These are phyloP conservation scores for Pherbina coryleti DNA, from an alignment of 2,888 invertebrate species.

Conservation along the genomic window DNA sequence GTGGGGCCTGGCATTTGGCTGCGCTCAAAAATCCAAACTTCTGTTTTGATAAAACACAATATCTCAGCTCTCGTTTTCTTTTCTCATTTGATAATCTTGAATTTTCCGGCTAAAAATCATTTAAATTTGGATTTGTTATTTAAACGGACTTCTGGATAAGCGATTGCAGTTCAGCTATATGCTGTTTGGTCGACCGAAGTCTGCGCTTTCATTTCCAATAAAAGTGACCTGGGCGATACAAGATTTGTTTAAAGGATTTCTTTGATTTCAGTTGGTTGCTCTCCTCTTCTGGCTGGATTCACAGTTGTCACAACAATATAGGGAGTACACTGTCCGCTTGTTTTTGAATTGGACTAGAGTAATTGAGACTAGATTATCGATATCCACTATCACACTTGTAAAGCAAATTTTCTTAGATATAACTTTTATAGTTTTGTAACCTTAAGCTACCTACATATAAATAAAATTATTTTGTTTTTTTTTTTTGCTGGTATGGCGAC, in stretches of 20 bases:
- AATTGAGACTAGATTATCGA: background rate
- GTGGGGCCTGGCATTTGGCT: too few species aligned
- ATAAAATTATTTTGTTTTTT: too few species aligned
- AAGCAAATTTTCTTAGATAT: background rate
- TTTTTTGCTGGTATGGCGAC: background rate
- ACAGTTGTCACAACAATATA: background rate
- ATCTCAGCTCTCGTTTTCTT: too few species aligned
- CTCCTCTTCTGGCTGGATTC: background rate
- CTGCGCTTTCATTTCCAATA: background rate
- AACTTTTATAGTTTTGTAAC: background rate
- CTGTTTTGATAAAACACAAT: too few species aligned
- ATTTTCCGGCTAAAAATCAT: too few species aligned
- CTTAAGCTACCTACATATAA: background rate
- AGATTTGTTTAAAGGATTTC: background rate
- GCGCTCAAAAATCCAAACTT: too few species aligned
- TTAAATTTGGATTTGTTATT: too few species aligned
- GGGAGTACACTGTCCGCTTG: background rate
- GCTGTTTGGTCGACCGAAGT: background rate
- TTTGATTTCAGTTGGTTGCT: background rate
- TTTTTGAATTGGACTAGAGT: background rate
- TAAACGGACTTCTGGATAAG: background rate
- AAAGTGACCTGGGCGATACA: background rate
- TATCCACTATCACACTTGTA: background rate
- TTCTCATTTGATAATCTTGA: too few species aligned
- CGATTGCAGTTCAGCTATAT: background rate